phyloP scores from a whole-genome alignment of 2,888 invertebrate genomes.

The Xestia xanthographa region DNA sequence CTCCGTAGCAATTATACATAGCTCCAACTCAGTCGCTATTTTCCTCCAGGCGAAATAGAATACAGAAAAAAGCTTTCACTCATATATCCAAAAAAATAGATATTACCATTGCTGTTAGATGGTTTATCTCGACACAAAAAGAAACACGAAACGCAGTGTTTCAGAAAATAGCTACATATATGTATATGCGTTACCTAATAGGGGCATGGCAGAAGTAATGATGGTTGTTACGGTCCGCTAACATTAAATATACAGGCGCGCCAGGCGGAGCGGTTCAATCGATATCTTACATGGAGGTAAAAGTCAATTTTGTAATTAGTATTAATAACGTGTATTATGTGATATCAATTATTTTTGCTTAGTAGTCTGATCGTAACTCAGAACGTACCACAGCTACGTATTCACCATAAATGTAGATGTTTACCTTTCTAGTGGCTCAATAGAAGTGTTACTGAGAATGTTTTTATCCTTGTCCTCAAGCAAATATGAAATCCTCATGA shows the following conservation, averaged over 20 bases:
- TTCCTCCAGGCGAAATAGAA: neutral
- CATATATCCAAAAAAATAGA: neutral
- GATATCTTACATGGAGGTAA: slow-evolving; percentile 4
- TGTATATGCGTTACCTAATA: neutral
- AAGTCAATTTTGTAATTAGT: neutral
- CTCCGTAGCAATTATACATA: neutral
- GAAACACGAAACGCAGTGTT: neutral
- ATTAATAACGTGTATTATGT: neutral
- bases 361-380: neutral
- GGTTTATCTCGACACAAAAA: neutral
- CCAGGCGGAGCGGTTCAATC: slow-evolving; percentile 11
- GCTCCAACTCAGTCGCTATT: neutral
- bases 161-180: neutral
- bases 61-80: neutral
- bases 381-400: neutral
- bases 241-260: slow-evolving; percentile 18
- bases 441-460: neutral
- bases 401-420: neutral
- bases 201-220: slow-evolving; percentile 1
- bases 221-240: neutral
- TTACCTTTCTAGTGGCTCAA: neutral
- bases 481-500: neutral
- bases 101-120: neutral
- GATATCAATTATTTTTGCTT: neutral
- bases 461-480: neutral